phyloP scores from a whole-genome alignment of 2,113 vertebrate species.

The Tetrax tetrax region DNA sequence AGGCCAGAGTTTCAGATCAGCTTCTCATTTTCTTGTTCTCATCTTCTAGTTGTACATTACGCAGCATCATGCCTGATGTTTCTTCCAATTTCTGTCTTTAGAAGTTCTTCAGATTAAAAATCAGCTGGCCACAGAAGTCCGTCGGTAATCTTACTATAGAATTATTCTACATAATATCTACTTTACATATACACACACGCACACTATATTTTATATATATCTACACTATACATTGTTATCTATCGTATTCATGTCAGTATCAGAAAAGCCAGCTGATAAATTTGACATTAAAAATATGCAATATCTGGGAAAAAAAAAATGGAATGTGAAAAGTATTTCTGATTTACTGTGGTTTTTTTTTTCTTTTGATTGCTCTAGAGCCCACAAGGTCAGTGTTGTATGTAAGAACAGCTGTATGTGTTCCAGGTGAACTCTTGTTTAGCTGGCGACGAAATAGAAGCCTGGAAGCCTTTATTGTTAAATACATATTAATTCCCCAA shows the following conservation, averaged over 20 bases:
- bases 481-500: neutral
- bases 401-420: constrained; percentile 50
- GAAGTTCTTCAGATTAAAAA: neutral
- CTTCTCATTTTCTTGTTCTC: neutral
- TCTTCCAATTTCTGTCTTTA: neutral
- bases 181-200: neutral
- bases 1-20: neutral
- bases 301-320: constrained; percentile 47
- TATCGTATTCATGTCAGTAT: constrained; percentile 33
- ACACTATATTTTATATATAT: neutral
- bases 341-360: constrained; percentile 47
- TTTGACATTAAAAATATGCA: constrained; percentile 61
- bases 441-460: constrained; percentile 30
- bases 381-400: constrained; percentile 54
- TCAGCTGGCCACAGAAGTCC: neutral
- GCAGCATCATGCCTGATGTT: neutral
- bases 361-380: constrained; percentile 45
- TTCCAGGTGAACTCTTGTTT: constrained; percentile 61
- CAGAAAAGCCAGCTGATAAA: constrained; percentile 62
- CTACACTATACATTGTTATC: neutral
- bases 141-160: neutral
- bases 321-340: constrained; percentile 60
- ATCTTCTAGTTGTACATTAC: neutral
- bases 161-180: neutral
- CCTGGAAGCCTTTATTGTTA: neutral